Evolutionary conservation across 2,113 vertebrate species (phyloP).

Genomic region (Trachemys scripta): DNA sequence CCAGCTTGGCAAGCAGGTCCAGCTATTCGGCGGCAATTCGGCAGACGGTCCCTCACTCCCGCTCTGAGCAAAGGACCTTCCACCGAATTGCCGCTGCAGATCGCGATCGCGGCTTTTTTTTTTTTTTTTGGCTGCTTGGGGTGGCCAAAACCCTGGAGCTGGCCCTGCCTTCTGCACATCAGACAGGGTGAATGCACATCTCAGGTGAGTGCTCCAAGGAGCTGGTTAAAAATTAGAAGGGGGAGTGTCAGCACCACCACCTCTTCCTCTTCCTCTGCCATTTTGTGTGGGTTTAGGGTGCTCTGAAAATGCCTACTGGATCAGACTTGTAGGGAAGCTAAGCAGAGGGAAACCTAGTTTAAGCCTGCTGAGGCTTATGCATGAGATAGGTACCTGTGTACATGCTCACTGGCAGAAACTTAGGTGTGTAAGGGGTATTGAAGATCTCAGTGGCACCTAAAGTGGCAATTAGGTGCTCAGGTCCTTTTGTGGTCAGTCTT

Average conservation of each 20-base stretch:
- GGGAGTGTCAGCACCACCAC: not conserved
- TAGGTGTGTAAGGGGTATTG: not conserved
- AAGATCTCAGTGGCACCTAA: not conserved
- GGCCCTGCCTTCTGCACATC: not conserved
- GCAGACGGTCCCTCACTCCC: no score
- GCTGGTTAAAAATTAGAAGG: not conserved
- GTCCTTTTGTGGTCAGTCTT: not conserved
- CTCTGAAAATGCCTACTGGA: not conserved
- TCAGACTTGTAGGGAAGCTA: not conserved
- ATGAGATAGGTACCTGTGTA: not conserved
- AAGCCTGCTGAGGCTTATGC: not conserved
- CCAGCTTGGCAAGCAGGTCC: no score
- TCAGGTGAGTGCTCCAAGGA: not conserved
- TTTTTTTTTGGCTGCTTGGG: no score
- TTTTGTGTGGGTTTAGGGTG: not conserved
- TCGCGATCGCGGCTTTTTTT: no score
- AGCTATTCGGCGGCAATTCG: no score
- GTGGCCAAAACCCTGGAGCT: no score
- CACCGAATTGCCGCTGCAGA: no score
- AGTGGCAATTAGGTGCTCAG: not conserved
- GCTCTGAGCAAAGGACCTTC: no score
- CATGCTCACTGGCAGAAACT: no score
- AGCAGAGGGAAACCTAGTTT: not conserved
- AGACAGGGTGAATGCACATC: not conserved
- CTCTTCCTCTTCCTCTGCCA: not conserved